These are phyloP conservation scores for Ciconia maguari DNA, from an alignment of 2,113 vertebrate genomes.

Conservation along the genomic window DNA sequence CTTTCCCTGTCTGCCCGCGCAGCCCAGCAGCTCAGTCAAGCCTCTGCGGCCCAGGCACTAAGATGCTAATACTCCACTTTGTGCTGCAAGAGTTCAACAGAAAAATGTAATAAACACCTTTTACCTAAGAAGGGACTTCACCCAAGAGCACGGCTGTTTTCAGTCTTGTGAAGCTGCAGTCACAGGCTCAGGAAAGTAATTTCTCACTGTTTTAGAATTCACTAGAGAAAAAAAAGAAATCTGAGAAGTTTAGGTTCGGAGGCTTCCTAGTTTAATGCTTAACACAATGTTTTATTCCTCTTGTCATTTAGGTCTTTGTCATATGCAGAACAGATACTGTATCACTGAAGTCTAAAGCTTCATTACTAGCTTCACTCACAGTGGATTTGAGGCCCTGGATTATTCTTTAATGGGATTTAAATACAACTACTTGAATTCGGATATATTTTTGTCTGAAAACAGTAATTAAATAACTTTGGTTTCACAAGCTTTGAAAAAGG, in stretches of 20 bases:
- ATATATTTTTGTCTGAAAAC: background rate
- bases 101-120: background rate
- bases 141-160: background rate
- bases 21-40: background rate
- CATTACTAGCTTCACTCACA: background rate
- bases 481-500: background rate
- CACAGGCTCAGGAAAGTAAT: background rate
- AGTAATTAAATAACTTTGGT: background rate
- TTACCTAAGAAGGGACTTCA: background rate
- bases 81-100: background rate
- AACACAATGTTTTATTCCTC: background rate
- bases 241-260: background rate
- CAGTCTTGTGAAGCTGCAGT: background rate
- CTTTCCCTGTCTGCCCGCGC: background rate
- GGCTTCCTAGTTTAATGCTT: background rate
- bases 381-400: background rate
- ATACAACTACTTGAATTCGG: background rate
- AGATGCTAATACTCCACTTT: background rate
- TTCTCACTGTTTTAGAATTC: background rate
- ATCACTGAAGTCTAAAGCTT: background rate
- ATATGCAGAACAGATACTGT: background rate
- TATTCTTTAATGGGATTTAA: background rate
- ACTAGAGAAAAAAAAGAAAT: background rate
- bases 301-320: background rate
- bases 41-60: background rate